Evolutionary conservation across 2,113 vertebrate species (phyloP), one percentile per base, ranked within the genome.

Genomic region (Lepisosteus osseus): DNA sequence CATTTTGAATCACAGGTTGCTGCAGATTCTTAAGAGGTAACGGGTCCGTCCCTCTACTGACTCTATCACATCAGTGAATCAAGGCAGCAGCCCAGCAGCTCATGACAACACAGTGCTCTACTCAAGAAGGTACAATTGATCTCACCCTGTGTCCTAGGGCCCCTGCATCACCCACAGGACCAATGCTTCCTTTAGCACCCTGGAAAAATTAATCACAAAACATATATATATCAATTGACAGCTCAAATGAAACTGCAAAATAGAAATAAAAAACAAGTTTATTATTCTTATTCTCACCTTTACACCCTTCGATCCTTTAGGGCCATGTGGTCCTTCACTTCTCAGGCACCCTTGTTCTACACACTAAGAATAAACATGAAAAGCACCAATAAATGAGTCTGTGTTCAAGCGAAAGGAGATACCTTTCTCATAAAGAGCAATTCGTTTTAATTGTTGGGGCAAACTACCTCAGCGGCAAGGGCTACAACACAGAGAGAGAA

Each of bases 111-210:
- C 29, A 29, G 29, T 29, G 29, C 29, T 29, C 29, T 29, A 29
- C 29, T 29, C 29, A 29, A 29, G 1, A 29, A 29, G 29, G 29
- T 29, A 29, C 29, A 29, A 29, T 29, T 12, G 9, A 64, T 56
- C 63, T 17, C 68, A 78, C 79, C 79, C 43, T 65, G 65, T n/a
- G 65, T 65, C 79, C 79, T 44, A 55, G 45, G 15, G 14, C 1
- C 29, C 79, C 79, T 11, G 64, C 68, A 41, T 78, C 56, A 14
- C 76, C 79, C 3, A 64, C 44, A n/a, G 5, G 44, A 56, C 79
- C 79, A 65, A 44, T 17, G 44, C 29, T 74, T 76, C 79, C 79
- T 61, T 80, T 80, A 2, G 44, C 14, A 13, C 79, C 79, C 79
- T 80, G 42, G 55, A 51, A 63, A 65, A 63, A 72, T 29, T 40